Conservation (phyloP, 37 sponge, comb jelly and placozoan species). For the Lycopodina hypogea region DNA sequence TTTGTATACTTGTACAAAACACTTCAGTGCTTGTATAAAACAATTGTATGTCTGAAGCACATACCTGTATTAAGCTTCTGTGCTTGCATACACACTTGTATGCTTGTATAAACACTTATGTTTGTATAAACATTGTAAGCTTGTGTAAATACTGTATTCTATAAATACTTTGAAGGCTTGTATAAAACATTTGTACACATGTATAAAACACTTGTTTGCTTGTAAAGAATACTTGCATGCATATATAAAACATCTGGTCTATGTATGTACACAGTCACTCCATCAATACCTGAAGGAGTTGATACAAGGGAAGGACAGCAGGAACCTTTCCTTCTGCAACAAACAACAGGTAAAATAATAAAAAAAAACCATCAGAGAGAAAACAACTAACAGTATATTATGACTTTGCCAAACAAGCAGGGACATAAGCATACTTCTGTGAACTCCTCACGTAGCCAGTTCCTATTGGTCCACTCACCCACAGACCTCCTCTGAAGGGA, state of each 20-base stretch:
- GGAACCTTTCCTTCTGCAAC: conserved; percentile 56
- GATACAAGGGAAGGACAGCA: conserved; percentile 60
- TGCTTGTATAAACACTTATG: too few relatives aligned
- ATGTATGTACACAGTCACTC: not conserved
- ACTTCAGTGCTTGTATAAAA: too few relatives aligned
- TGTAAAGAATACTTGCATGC: not conserved
- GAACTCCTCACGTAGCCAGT: conserved; percentile 48
- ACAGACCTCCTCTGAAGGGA: not conserved
- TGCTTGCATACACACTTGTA: too few relatives aligned
- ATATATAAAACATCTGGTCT: not conserved
- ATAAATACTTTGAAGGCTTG: too few relatives aligned
- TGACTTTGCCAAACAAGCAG: too few relatives aligned
- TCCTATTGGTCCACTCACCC: conserved; percentile 33
- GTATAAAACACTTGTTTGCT: too few relatives aligned
- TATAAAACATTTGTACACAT: too few relatives aligned
- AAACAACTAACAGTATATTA: not conserved
- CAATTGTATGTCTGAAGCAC: too few relatives aligned
- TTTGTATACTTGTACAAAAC: too few relatives aligned
- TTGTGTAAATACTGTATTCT: too few relatives aligned
- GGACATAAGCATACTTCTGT: conserved; percentile 22
- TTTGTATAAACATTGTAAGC: too few relatives aligned
- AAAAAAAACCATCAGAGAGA: not conserved
- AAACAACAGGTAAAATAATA: not conserved
- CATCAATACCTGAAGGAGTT: conserved; percentile 56
- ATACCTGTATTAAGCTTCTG: too few relatives aligned